Conservation (phyloP, 2,113 vertebrate species). For the Cyanoramphus novaezelandiae region DNA sequence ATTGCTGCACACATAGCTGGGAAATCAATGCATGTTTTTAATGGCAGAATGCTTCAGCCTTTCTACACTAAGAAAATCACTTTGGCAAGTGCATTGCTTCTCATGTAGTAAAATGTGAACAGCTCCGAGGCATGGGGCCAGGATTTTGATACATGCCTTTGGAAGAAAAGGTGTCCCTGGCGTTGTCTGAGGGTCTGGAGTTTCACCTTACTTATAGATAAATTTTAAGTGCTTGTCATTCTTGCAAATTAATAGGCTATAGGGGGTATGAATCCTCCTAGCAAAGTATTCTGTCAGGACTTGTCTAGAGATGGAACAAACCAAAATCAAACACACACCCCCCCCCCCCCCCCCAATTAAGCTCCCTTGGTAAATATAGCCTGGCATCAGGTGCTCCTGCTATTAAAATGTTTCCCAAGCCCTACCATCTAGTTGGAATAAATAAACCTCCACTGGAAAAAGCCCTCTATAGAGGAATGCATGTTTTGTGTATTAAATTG, state of each 20-base stretch:
- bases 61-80: slow-evolving; percentile 4
- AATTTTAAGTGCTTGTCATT: background rate
- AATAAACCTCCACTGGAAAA: background rate
- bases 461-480: background rate
- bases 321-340: background rate
- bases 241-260: background rate
- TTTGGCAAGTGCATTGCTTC: background rate
- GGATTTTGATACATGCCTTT: background rate
- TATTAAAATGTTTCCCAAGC: background rate
- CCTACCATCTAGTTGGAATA: background rate
- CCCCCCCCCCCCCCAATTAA: background rate
- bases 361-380: background rate
- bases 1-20: background rate
- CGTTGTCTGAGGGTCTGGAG: background rate
- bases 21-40: background rate
- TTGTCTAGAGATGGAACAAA: background rate
- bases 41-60: background rate
- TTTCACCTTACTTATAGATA: background rate
- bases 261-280: background rate
- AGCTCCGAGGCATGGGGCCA: background rate
- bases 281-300: background rate
- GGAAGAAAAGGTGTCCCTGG: background rate
- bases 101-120: background rate
- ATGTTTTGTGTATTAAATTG: background rate
- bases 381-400: background rate